Base-by-base conservation (phyloP, 2,113 vertebrate species). In the Bettongia penicillata region DNA sequence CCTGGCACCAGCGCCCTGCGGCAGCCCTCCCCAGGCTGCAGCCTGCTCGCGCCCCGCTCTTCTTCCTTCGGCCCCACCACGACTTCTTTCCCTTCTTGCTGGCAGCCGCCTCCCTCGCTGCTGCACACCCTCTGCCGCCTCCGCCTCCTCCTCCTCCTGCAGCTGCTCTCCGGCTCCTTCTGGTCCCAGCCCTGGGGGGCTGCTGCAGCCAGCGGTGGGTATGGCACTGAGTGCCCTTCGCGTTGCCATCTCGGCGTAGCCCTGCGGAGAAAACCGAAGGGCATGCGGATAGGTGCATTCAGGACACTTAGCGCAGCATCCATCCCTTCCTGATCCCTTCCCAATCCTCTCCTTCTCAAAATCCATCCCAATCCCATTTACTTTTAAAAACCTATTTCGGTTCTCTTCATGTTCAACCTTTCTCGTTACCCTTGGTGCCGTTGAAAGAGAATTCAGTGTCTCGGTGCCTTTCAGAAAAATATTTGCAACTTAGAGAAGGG, bases 201-300 rank as follows among this genome's bases (percentile, higher is more conserved):
- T 91, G 95, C 97, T 90, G 97, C 97, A 90, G 98, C 97, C 97
- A 96, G 97, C 94, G 98, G 98, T 99, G 98, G 97, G 98, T 98
- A 98, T 96, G 91, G 94, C 93, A 89, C 51, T 22, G 90, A 31
- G 97, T 77, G 95, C 61, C 93, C 95, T 91, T 89, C 55, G 95
- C 95, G 1, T 93, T 90, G 97, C 93, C 51, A 93, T 92, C 93
- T 61, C 92, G 12, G 47, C 11, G 90, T 96, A 93, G 93, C 95
- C 97, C 96, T 95, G 95, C 93, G 61, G 96, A 93, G 96, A 93
- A 96, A 61, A 93, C 95, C 93, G 93, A 96, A 96, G 96, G 97
- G 90, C 96, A 61, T 84, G 53, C 95, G 95, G 95, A 95, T 97
- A 91, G 51, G 61, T 97, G 97, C 55, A 53, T 91, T 48, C 95